These are phyloP conservation scores for Halcyon malimbica DNA, from an alignment of 2,113 vertebrate genomes.

Conservation along the genomic window DNA sequence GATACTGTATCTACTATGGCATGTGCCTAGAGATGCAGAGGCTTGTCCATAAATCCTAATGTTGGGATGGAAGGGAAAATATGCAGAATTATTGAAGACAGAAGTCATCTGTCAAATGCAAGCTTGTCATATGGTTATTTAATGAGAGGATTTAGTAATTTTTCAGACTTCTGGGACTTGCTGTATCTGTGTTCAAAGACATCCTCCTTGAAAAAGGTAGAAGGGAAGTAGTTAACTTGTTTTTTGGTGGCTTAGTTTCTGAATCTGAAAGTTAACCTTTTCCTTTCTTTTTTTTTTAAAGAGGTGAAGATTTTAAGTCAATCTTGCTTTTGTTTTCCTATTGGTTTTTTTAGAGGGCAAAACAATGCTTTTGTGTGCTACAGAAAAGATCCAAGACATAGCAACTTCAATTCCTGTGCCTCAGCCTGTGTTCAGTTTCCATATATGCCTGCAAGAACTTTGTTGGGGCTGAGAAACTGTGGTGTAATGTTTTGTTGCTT, in stretches of 20 bases:
- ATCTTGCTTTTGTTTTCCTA: fast-evolving
- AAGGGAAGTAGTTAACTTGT: not conserved
- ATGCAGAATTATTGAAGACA: not conserved
- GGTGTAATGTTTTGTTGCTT: not conserved
- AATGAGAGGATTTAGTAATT: conserved; percentile 10
- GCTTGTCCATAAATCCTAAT: not conserved
- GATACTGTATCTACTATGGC: not conserved
- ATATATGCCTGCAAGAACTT: not conserved
- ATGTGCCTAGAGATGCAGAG: not conserved
- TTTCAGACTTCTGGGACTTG: not conserved
- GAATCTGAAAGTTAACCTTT: not conserved
- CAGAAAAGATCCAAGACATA: not conserved
- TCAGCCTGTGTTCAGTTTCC: not conserved
- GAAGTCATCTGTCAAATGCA: not conserved
- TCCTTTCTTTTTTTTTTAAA: not conserved
- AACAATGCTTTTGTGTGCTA: not conserved
- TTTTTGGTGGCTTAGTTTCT: not conserved
- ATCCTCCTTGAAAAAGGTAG: not conserved
- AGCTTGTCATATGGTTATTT: not conserved
- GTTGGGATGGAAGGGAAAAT: not conserved
- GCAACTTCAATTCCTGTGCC: not conserved
- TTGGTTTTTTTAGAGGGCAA: not conserved
- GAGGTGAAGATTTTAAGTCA: not conserved
- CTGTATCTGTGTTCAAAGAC: not conserved
- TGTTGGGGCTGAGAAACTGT: not conserved